Conservation (phyloP, 2,888 invertebrate species). For the Eupelmus urozonus region DNA sequence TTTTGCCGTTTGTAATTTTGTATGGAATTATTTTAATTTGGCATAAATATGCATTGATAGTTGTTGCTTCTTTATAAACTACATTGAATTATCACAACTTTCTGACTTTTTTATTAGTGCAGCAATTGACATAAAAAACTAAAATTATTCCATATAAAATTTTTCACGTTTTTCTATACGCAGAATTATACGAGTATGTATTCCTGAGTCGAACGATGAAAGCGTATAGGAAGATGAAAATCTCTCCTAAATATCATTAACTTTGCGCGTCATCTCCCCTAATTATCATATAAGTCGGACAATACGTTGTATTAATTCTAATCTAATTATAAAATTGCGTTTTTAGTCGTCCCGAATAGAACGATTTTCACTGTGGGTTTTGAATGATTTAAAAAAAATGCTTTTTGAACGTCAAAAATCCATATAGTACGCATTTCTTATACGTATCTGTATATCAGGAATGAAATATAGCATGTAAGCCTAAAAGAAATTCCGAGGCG, state of each 20-base stretch:
- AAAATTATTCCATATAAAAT: neutral
- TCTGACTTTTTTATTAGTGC: neutral
- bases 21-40: neutral
- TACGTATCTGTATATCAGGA: neutral
- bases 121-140: neutral
- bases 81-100: no score
- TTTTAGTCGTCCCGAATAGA: conserved; percentile 26
- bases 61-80: no score
- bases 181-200: neutral
- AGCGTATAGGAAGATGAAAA: neutral
- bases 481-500: neutral
- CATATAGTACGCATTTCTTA: neutral
- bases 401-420: no score
- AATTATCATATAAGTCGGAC: conserved; percentile 48
- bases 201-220: neutral
- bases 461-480: neutral
- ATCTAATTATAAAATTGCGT: conserved; percentile 41
- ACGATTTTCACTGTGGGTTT: neutral
- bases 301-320: conserved; percentile 57
- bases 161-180: no score
- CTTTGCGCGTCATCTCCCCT: conserved; percentile 21
- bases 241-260: conserved; percentile 5
- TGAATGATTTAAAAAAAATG: neutral
- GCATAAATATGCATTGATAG: neutral
- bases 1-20: neutral